Percentiles rank a stretch among this genome's conserved stretches.
Conservation (phyloP, 2,888 invertebrate species). For the Coleophora flavipennella region DNA sequence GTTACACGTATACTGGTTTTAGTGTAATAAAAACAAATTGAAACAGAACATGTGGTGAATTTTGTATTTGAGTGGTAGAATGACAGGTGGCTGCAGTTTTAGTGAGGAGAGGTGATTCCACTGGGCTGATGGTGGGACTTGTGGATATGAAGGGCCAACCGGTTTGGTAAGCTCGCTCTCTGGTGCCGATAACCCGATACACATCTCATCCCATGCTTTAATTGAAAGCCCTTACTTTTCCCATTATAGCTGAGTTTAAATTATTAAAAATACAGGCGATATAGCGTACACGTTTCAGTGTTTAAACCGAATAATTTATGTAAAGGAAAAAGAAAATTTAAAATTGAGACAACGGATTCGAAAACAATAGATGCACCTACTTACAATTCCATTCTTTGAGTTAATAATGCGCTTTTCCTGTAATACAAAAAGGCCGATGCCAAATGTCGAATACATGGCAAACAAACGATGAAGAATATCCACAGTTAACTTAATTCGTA, state of each 20-base stretch:
- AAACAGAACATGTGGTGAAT: constrained; percentile 51
- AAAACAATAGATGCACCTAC: too few species aligned
- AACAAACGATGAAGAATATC: too few species aligned
- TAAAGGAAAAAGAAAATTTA: too few species aligned
- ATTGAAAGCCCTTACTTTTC: constrained; percentile 31
- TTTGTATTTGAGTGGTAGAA: constrained; percentile 33
- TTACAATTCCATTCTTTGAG: too few species aligned
- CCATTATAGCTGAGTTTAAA: not conserved
- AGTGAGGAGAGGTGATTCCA: constrained; percentile 41
- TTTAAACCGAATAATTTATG: too few species aligned
- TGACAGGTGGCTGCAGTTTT: constrained; percentile 48
- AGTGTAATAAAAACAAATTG: constrained; percentile 12
- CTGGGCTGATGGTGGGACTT: not conserved
- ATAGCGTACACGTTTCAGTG: too few species aligned
- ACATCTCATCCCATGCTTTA: constrained; percentile 20
- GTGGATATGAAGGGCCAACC: constrained; percentile 68
- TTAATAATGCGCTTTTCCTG: too few species aligned
- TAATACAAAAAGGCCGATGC: too few species aligned
- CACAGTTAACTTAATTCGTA: too few species aligned
- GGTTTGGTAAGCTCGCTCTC: constrained; percentile 65
- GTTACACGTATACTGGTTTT: not conserved
- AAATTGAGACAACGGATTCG: too few species aligned
- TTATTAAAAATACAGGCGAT: too few species aligned
- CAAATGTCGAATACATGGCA: too few species aligned
- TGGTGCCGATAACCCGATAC: constrained; percentile 22